phyloP scores from a whole-genome alignment of 2,113 vertebrate species.

The Caretta caretta region DNA sequence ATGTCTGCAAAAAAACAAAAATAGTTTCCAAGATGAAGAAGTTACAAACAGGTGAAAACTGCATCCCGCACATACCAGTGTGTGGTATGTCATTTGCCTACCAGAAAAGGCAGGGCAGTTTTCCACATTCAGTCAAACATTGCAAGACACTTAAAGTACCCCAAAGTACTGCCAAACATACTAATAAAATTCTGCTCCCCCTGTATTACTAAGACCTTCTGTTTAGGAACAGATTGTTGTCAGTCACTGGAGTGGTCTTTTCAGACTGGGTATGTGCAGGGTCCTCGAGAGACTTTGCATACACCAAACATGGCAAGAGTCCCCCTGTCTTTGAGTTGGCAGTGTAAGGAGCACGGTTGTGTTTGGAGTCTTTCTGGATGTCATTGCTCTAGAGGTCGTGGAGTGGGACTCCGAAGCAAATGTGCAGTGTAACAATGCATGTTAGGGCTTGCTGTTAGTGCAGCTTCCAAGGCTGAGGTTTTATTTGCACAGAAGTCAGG shows the following conservation, averaged over 20 bases:
- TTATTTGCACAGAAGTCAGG: background rate
- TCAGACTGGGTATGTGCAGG: no score
- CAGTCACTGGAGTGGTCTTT: background rate
- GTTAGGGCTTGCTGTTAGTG: background rate
- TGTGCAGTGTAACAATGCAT: background rate
- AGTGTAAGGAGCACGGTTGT: background rate
- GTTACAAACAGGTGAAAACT: background rate
- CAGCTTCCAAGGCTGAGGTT: background rate
- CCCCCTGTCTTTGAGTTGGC: no score
- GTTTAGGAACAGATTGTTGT: background rate
- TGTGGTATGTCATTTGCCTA: background rate
- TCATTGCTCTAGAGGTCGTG: no score
- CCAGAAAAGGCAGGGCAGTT: background rate
- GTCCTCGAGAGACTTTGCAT: no score
- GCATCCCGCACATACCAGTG: background rate
- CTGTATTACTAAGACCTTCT: background rate
- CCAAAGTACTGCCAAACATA: background rate
- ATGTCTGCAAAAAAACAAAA: background rate
- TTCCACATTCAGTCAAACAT: background rate
- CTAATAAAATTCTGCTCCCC: background rate
- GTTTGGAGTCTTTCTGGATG: background rate
- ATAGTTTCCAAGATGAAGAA: background rate
- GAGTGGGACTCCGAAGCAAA: background rate
- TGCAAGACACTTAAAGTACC: background rate
- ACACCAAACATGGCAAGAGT: background rate